Evolutionary conservation across 2,113 vertebrate genomes (phyloP).

Genomic region (Picathartes gymnocephalus): DNA sequence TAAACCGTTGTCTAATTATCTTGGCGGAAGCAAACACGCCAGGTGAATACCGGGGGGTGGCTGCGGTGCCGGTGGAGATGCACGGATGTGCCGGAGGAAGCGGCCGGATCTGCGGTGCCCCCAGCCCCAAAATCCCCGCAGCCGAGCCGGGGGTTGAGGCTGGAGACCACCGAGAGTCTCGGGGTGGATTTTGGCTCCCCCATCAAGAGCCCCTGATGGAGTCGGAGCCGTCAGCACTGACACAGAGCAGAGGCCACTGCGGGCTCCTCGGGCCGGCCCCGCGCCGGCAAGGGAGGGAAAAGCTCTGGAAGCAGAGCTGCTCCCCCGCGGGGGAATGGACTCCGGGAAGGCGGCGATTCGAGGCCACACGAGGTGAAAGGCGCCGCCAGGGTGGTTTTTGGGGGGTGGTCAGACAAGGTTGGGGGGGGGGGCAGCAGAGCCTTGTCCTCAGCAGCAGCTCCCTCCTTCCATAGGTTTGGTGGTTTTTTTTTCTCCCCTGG

Average conservation of each 20-base stretch:
- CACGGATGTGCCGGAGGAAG: not conserved
- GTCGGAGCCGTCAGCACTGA: rapidly evolving
- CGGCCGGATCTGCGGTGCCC: not conserved
- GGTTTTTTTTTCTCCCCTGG: not conserved
- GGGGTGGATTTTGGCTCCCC: rapidly evolving
- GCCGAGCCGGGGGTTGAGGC: rapidly evolving
- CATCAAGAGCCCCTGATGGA: rapidly evolving
- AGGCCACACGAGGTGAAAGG: not conserved
- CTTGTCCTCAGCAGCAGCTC: not conserved
- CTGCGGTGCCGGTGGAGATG: rapidly evolving
- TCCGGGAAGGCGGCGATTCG: not conserved
- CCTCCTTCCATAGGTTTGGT: not conserved
- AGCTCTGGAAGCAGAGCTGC: not conserved
- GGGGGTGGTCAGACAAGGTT: not conserved
- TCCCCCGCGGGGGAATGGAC: not conserved
- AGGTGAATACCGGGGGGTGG: rapidly evolving
- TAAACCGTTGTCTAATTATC: not conserved
- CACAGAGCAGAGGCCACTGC: not conserved
- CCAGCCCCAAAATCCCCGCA: not conserved
- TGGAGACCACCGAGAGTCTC: not conserved
- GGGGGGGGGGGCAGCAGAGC: not conserved
- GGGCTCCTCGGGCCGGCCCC: rapidly evolving
- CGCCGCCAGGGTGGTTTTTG: not conserved
- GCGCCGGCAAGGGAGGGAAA: not conserved
- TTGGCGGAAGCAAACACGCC: rapidly evolving